phyloP scores from a whole-genome alignment of 1,140 invertebrate species.

The Cydia amplana region DNA sequence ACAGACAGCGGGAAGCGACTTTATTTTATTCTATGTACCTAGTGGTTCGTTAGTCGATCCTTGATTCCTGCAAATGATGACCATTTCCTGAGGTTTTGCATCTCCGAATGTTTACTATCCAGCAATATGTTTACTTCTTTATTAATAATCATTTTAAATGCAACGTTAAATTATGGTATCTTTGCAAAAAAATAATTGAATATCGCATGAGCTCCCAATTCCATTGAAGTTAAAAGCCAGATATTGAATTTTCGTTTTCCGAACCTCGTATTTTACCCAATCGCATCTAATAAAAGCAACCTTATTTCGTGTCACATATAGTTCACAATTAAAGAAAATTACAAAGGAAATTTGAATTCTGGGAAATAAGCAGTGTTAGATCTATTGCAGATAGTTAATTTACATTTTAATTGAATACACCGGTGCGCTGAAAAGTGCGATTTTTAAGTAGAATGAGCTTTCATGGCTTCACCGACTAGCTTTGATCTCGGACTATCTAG shows the following conservation, averaged over 20 bases:
- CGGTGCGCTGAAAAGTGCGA: neutral
- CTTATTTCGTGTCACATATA: neutral
- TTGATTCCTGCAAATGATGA: too few species aligned
- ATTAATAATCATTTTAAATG: too few species aligned
- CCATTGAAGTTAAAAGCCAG: conserved; percentile 29
- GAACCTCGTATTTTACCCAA: neutral
- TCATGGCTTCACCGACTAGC: neutral
- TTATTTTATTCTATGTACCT: neutral
- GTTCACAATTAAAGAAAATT: conserved; percentile 3
- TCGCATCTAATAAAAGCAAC: neutral
- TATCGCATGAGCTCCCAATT: conserved; percentile 5
- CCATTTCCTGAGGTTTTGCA: too few species aligned
- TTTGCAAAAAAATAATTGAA: conserved; percentile 24
- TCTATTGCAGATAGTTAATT: conserved; percentile 39
- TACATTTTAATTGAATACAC: conserved; percentile 42
- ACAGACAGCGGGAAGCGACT: too few species aligned
- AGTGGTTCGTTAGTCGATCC: too few species aligned
- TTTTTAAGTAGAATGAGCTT: conserved; percentile 6
- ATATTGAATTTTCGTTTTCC: neutral
- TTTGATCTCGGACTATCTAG: too few species aligned
- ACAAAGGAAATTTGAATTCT: conserved; percentile 26
- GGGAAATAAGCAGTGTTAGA: conserved; percentile 34
- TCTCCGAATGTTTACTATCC: too few species aligned
- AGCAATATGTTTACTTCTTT: too few species aligned
- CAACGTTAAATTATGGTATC: too few species aligned